These are phyloP conservation scores for Cheirogaleus major DNA, from an alignment of 2,797 vertebrate genomes.

Conservation along the genomic window DNA sequence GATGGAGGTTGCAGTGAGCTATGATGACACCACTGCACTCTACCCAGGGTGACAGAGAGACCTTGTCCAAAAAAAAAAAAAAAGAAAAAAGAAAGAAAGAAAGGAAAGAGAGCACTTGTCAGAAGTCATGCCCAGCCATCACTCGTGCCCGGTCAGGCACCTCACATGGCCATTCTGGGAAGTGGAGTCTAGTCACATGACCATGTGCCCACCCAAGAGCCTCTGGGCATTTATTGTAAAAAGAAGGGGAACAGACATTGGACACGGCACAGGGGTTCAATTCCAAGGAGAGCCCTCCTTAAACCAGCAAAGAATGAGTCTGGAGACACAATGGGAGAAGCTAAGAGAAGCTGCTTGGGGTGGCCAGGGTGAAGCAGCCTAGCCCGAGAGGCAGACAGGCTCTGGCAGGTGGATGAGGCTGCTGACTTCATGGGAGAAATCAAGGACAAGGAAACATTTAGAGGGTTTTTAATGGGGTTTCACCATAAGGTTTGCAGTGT, in stretches of 20 bases:
- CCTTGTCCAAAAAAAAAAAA: too few relatives aligned
- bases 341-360: not conserved
- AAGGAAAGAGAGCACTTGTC: not conserved
- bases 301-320: not conserved
- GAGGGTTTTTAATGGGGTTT: not conserved
- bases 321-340: not conserved
- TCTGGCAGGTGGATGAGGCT: too few relatives aligned
- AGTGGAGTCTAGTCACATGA: not conserved
- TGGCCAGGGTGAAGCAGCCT: not conserved
- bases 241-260: not conserved
- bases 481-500: not conserved
- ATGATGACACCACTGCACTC: not conserved
- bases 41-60: not conserved
- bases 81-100: too few relatives aligned
- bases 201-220: not conserved
- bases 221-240: not conserved
- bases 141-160: fast-evolving
- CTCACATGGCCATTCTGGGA: not conserved
- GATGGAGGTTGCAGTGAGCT: not conserved
- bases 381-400: too few relatives aligned
- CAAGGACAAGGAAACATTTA: not conserved
- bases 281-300: too few relatives aligned
- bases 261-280: not conserved
- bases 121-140: not conserved
- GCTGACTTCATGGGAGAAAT: not conserved